Evolutionary conservation across 2,797 vertebrate genomes (phyloP).

Genomic region (Acipenser transmontanus): DNA sequence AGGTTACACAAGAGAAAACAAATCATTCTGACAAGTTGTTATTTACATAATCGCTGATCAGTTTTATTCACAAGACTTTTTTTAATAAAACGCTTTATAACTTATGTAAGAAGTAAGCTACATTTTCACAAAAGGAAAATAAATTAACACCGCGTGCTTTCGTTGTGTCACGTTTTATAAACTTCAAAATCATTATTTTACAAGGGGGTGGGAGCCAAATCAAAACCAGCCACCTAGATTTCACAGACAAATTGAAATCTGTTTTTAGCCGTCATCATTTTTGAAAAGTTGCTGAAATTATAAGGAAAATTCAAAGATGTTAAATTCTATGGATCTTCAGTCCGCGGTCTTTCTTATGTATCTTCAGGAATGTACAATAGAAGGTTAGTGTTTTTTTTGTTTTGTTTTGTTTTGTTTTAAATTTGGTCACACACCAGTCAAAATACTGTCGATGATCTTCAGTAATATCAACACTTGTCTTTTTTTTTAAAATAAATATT

Average conservation of each 20-base stretch:
- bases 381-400: slow-evolving; percentile 9
- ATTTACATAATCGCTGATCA: slow-evolving; percentile 36
- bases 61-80: slow-evolving; percentile 54
- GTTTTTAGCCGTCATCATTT: too few species aligned
- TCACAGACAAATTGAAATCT: too few species aligned
- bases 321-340: neutral
- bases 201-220: too few species aligned
- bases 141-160: slow-evolving; percentile 70
- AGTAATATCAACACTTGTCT: slow-evolving; percentile 46
- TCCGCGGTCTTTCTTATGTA: neutral
- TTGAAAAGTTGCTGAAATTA: too few species aligned
- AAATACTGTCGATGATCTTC: slow-evolving; percentile 33
- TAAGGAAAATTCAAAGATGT: too few species aligned
- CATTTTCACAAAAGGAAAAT: slow-evolving; percentile 68
- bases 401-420: too few species aligned
- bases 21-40: slow-evolving; percentile 17
- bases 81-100: slow-evolving; percentile 48
- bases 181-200: too few species aligned
- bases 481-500: slow-evolving; percentile 46
- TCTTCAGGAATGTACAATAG: slow-evolving; percentile 31
- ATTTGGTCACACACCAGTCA: slow-evolving; percentile 44
- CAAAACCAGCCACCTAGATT: too few species aligned
- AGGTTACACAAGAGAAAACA: neutral
- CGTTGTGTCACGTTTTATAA: too few species aligned
- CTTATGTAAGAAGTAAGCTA: slow-evolving; percentile 68